Conservation (phyloP, 2,113 vertebrate species). For the Cacatua alba region DNA sequence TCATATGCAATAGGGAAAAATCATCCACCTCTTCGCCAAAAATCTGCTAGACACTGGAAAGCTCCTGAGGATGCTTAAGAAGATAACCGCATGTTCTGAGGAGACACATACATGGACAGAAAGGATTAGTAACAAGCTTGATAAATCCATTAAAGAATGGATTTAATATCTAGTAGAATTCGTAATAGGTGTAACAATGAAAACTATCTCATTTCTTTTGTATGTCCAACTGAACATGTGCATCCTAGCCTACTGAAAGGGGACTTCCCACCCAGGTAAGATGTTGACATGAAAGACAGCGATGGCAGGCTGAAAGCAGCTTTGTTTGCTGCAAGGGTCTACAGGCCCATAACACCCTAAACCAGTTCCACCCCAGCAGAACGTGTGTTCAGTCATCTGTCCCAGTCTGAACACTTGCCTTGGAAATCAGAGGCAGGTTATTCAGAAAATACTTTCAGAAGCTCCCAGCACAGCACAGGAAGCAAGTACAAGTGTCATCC, state of each 20-base stretch:
- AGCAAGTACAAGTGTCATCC: not conserved
- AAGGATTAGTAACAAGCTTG: not conserved
- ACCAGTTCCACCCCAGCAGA: not conserved
- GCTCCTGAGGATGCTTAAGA: not conserved
- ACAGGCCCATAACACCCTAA: not conserved
- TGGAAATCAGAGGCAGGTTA: not conserved
- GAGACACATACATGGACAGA: not conserved
- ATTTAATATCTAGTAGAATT: not conserved
- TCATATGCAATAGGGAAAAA: not conserved
- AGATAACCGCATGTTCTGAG: not conserved
- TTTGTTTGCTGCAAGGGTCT: not conserved
- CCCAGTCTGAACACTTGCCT: not conserved
- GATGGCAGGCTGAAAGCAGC: not conserved
- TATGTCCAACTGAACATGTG: not conserved
- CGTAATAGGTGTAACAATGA: rapidly evolving
- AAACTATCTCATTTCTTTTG: not conserved
- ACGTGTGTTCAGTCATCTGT: not conserved
- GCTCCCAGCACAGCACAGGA: not conserved
- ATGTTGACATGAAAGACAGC: not conserved
- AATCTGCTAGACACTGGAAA: not conserved
- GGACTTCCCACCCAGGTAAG: not conserved
- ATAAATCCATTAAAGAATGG: not conserved
- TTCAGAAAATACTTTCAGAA: not conserved
- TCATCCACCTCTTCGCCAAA: not conserved
- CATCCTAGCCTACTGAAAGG: not conserved